Evolutionary conservation across 2,888 invertebrate genomes (phyloP).

Genomic region (Nasonovia ribisnigri): DNA sequence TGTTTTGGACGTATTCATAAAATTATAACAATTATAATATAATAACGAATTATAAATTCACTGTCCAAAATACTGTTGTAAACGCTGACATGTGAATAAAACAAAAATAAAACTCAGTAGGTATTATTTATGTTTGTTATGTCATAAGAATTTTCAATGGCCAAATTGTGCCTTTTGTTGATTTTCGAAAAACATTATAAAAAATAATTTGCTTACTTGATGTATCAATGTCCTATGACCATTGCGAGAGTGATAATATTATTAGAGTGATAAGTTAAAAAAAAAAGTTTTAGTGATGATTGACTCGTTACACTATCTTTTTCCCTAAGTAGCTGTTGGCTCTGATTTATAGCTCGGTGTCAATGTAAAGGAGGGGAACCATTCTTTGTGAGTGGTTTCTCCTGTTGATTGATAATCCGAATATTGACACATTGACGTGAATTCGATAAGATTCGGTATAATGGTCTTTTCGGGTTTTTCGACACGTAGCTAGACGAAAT

Average conservation of each 20-base stretch:
- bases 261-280: conserved; percentile 31
- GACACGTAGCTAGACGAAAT: background rate
- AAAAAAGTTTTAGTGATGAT: conserved; percentile 42
- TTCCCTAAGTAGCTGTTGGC: conserved; percentile 53
- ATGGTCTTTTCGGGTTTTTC: conserved; percentile 23
- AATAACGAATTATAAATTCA: background rate
- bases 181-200: background rate
- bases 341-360: conserved; percentile 62
- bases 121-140: background rate
- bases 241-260: background rate
- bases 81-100: background rate
- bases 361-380: conserved; percentile 36
- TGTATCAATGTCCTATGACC: background rate
- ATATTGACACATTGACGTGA: conserved; percentile 62
- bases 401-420: conserved; percentile 63
- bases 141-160: background rate
- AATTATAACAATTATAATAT: background rate
- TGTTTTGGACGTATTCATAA: background rate
- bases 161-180: background rate
- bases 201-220: background rate
- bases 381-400: conserved; percentile 51
- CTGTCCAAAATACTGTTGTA: background rate
- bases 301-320: conserved; percentile 62
- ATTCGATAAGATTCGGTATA: conserved; percentile 57
- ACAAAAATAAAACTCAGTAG: background rate